Evolutionary conservation across 2,113 vertebrate species (phyloP).

Genomic region (Crotophaga sulcirostris): DNA sequence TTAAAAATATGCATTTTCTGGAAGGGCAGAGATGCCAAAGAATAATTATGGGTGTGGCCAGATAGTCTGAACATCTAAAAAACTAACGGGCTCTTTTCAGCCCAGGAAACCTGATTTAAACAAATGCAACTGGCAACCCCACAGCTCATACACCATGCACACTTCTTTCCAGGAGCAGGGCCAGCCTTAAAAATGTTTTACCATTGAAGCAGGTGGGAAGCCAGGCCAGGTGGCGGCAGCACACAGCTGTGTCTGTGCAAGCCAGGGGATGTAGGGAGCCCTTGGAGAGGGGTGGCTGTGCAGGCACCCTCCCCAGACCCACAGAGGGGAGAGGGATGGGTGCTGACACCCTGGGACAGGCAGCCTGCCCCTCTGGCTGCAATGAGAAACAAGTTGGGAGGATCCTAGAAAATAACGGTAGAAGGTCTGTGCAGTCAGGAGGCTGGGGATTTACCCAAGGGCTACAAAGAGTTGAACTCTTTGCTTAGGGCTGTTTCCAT

Average conservation of each 20-base stretch:
- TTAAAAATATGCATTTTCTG: neutral
- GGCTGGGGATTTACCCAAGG: neutral
- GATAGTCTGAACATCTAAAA: neutral
- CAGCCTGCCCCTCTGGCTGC: neutral
- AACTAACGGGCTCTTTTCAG: neutral
- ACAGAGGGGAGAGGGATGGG: rapidly evolving
- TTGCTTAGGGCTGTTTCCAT: neutral
- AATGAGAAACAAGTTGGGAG: neutral
- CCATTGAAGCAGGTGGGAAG: neutral
- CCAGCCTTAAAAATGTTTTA: neutral
- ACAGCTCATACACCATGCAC: neutral
- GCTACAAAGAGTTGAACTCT: neutral
- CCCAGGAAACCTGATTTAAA: neutral
- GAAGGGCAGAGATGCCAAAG: neutral
- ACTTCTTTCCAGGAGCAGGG: neutral
- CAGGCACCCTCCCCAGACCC: neutral
- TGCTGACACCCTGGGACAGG: neutral
- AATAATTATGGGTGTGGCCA: neutral
- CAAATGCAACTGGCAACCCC: neutral
- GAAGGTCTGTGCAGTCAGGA: neutral
- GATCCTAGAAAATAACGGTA: neutral
- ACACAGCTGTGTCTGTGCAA: rapidly evolving
- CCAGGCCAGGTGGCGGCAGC: neutral
- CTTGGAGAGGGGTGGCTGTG: rapidly evolving
- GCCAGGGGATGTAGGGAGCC: neutral